These are phyloP conservation scores for Chaetura pelagica DNA, from an alignment of 2,113 vertebrate genomes.

Conservation along the genomic window DNA sequence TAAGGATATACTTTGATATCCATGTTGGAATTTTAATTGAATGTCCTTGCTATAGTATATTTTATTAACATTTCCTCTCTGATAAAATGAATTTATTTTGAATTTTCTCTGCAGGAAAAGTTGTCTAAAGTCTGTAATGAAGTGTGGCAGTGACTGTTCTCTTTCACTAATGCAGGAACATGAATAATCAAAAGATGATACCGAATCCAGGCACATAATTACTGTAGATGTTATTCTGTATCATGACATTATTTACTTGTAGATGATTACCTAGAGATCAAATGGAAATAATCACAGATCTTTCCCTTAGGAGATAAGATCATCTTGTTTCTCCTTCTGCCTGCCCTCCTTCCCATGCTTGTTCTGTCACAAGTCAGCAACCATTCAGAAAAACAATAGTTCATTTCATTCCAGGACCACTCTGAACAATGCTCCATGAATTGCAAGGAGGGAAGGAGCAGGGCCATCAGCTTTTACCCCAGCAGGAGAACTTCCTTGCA, in stretches of 20 bases:
- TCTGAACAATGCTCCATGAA: neutral
- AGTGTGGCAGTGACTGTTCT: neutral
- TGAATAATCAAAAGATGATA: neutral
- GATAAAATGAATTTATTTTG: neutral
- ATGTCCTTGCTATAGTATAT: neutral
- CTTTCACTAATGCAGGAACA: neutral
- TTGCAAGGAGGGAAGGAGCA: neutral
- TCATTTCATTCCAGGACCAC: neutral
- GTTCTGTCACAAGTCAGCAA: neutral
- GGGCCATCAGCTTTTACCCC: neutral
- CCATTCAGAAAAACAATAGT: neutral
- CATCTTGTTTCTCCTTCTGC: neutral
- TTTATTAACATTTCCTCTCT: neutral
- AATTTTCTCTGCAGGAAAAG: neutral
- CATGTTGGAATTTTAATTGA: slow-evolving; percentile 16
- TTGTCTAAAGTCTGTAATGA: neutral
- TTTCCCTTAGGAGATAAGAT: neutral
- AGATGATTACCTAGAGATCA: neutral
- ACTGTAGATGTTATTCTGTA: neutral
- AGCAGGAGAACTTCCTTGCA: neutral
- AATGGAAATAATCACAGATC: neutral
- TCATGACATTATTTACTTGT: neutral
- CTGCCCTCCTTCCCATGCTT: neutral
- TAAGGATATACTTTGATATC: neutral
- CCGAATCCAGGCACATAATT: neutral